These are phyloP conservation scores for Dunckerocampus dactyliophorus DNA, from an alignment of 2,113 vertebrate species.

Conservation along the genomic window DNA sequence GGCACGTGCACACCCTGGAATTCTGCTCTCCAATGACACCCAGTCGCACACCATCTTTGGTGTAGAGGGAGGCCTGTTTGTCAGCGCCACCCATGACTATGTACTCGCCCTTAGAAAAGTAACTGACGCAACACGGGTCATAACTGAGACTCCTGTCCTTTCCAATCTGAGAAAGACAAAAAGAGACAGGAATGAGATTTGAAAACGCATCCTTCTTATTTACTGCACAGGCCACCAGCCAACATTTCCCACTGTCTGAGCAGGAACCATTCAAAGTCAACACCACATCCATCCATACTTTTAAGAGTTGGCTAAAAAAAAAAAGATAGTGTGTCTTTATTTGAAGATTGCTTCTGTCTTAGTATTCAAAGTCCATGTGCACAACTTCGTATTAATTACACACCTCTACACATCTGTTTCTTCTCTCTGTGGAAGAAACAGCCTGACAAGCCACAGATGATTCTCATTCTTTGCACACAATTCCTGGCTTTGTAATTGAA, in stretches of 20 bases:
- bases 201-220: constrained; percentile 34
- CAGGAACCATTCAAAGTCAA: constrained; percentile 52
- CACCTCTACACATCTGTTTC: constrained; percentile 61
- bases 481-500: constrained; percentile 61
- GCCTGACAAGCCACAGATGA: constrained; percentile 38
- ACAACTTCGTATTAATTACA: constrained; percentile 49
- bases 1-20: constrained; percentile 94
- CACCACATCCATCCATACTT: constrained; percentile 41
- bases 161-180: constrained; percentile 77
- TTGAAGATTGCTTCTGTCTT: constrained; percentile 57
- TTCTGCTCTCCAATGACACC: constrained; percentile 87
- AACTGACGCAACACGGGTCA: constrained; percentile 95
- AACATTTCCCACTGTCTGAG: constrained; percentile 32
- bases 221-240: constrained; percentile 29
- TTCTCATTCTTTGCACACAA: constrained; percentile 52
- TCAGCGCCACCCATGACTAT: constrained; percentile 92
- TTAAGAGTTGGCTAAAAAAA: constrained; percentile 44
- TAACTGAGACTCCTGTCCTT: constrained; percentile 87
- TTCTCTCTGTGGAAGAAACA: constrained; percentile 42
- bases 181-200: constrained; percentile 23
- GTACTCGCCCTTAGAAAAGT: constrained; percentile 95
- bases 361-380: constrained; percentile 56
- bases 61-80: constrained; percentile 92
- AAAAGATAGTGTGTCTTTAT: constrained; percentile 28
- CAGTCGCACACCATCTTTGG: constrained; percentile 89